Evolutionary conservation across 2,113 vertebrate species (phyloP), one percentile per base, ranked within the genome.

Genomic region (Muscicapa adusta): DNA sequence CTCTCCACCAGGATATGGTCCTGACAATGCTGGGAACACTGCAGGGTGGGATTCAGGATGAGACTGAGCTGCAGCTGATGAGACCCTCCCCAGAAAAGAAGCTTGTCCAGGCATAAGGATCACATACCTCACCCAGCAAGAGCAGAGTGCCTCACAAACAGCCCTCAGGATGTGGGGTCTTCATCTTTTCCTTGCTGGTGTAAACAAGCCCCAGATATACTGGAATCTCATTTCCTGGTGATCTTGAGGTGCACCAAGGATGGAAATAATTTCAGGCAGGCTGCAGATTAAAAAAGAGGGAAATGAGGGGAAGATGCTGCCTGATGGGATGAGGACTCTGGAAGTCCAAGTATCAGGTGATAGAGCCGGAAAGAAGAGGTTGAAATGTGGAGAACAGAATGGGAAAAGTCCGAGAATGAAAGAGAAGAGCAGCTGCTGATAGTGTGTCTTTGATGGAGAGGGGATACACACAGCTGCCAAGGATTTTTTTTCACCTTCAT

Each of bases 371-470:
- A 87, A 85, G 42, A 12, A 12, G 19, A 83, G 14, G 13, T 12
- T 72, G 51, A 86, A 93, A 77, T 1, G 7, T 10, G 5, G 56
- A 88, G n/a, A 88, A 48, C 40, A 67, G 40, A 81, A 94, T 65
- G 31, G 67, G 56, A 83, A 85, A 67, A 74, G 56, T 56, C 77
- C 60, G 28, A 82, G 26, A 47, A 91, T 91, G 88, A 93, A 94
- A 88, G 56, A 66, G 67, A 73, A 73, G 0, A 2, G 56, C 81
- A 80, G 67, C 51, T 94, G 71, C 50, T 0, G 0, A 23, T 26
- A 67, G 9, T 12, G 18, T 57, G 63, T 45, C 79, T 96, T 95
- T 94, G 91, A 92, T 92, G 53, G 80, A 86, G 75, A 91, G 53
- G 78, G n/a, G 19, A 68, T 61, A 86, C 20, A 78, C 17, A 63